Evolutionary conservation across 2,888 invertebrate species (phyloP).

Genomic region (Lucinisca nassula): DNA sequence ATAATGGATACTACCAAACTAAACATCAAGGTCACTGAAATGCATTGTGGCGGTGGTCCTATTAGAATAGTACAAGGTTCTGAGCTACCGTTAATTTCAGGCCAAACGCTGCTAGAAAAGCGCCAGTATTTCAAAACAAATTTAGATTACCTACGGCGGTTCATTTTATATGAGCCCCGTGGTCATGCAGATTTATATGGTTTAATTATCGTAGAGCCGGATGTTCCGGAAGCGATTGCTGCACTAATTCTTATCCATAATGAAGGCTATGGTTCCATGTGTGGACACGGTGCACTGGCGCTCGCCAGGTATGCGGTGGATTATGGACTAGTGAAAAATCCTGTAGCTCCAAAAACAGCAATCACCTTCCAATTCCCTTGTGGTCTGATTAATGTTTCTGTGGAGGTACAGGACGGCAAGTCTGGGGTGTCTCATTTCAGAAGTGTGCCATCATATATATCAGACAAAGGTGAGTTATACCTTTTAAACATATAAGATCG

Average conservation of each 20-base stretch:
- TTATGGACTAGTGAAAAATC: slow-evolving; percentile 1
- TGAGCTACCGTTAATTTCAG: slow-evolving; percentile 82
- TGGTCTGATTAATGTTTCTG: neutral
- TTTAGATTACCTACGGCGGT: slow-evolving; percentile 80
- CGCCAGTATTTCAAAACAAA: slow-evolving; percentile 74
- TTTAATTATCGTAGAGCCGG: slow-evolving; percentile 83
- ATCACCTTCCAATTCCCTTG: slow-evolving; percentile 12
- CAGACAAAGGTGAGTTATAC: neutral
- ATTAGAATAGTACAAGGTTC: slow-evolving; percentile 84
- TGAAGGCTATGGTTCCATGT: slow-evolving; percentile 22
- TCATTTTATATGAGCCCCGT: slow-evolving; percentile 87
- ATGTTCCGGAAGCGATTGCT: slow-evolving; percentile 82
- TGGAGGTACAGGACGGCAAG: neutral
- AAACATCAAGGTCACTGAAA: slow-evolving; percentile 75
- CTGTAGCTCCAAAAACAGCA: neutral
- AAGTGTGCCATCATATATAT: slow-evolving; percentile 8
- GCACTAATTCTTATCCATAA: slow-evolving; percentile 50
- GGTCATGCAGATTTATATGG: slow-evolving; percentile 88
- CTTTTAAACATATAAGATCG: slow-evolving; percentile 45
- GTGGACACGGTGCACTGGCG: slow-evolving; percentile 16
- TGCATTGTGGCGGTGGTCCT: slow-evolving; percentile 88
- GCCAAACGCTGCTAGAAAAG: slow-evolving; percentile 85
- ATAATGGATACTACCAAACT: neutral
- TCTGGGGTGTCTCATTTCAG: slow-evolving; percentile 3
- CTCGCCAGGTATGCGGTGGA: neutral